phyloP scores from a whole-genome alignment of 2,113 vertebrate species.

The Solea solea region DNA sequence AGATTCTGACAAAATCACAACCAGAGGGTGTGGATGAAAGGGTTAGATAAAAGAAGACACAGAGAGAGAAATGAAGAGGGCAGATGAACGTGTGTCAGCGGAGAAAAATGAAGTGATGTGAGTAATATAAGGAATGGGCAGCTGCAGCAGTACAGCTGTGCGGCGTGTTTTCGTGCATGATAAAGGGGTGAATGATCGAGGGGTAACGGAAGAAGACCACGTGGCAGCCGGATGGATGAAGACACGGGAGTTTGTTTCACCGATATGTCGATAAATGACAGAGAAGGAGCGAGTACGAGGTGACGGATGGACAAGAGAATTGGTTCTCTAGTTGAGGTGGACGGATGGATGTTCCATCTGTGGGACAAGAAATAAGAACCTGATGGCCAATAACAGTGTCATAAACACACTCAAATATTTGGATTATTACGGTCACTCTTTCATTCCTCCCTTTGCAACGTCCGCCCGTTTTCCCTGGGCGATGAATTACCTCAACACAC shows the following conservation, averaged over 20 bases:
- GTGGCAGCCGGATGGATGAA: slow-evolving; percentile 22
- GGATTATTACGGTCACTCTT: slow-evolving; percentile 59
- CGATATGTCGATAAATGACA: slow-evolving; percentile 48
- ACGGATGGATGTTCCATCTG: slow-evolving; percentile 50
- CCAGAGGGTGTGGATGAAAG: slow-evolving; percentile 1
- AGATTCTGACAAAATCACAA: not conserved
- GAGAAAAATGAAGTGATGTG: slow-evolving; percentile 24
- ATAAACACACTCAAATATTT: slow-evolving; percentile 71
- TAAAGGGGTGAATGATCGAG: slow-evolving; percentile 37
- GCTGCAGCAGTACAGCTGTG: slow-evolving; percentile 19
- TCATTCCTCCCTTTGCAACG: slow-evolving; percentile 63
- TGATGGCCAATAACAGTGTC: slow-evolving; percentile 67
- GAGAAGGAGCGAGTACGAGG: slow-evolving; percentile 28
- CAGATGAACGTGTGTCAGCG: slow-evolving; percentile 25
- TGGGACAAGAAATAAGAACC: slow-evolving; percentile 73
- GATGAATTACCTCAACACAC: slow-evolving; percentile 65
- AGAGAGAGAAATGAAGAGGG: not conserved
- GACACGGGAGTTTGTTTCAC: slow-evolving; percentile 29
- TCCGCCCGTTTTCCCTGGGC: slow-evolving; percentile 52
- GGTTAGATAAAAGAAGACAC: slow-evolving; percentile 14
- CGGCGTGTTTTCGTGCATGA: slow-evolving; percentile 18
- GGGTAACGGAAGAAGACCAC: slow-evolving; percentile 6
- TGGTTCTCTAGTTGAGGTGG: slow-evolving; percentile 11
- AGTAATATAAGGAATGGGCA: slow-evolving; percentile 46
- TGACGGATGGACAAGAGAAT: slow-evolving; percentile 28